Evolutionary conservation across 2,888 invertebrate species (phyloP).

Genomic region (Anoplius nigerrimus): DNA sequence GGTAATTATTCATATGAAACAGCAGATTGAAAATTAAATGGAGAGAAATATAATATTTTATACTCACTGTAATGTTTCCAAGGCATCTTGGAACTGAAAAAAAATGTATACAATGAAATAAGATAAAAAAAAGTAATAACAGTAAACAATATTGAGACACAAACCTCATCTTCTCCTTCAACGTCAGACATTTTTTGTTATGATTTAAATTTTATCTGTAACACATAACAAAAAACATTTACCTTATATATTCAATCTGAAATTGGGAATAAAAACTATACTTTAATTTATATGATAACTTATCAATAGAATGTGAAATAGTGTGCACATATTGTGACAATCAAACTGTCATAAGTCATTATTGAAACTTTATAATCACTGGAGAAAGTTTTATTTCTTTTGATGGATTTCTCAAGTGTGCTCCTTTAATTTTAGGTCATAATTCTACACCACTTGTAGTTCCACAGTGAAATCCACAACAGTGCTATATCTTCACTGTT

Average conservation of each 20-base stretch:
- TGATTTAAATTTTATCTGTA: constrained; percentile 6
- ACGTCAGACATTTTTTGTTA: constrained; percentile 66
- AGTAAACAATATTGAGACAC: constrained; percentile 17
- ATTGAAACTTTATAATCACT: constrained; percentile 17
- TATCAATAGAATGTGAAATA: constrained; percentile 5
- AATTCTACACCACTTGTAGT: constrained; percentile 28
- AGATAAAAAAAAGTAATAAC: neutral
- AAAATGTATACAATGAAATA: constrained; percentile 46
- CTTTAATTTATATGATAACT: constrained; percentile 1
- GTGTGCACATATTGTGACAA: too few relatives aligned
- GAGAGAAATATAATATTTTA: neutral
- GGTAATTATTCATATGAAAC: neutral
- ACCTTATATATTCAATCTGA: too few relatives aligned
- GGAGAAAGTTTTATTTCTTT: constrained; percentile 44
- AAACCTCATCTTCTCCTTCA: constrained; percentile 71
- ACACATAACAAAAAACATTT: neutral
- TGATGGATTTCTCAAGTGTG: constrained; percentile 59
- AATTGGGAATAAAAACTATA: constrained; percentile 16
- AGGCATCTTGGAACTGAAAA: constrained; percentile 78
- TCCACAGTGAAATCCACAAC: constrained; percentile 6
- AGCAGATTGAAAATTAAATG: neutral
- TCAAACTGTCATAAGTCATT: constrained; percentile 12
- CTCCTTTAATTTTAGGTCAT: constrained; percentile 63
- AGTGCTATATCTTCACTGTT: too few relatives aligned
- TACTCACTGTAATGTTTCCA: constrained; percentile 75